Percentiles rank a stretch among this genome's conserved stretches.
Evolutionary conservation across 2,888 invertebrate species (phyloP).

Genomic region (Plagodis pulveraria): DNA sequence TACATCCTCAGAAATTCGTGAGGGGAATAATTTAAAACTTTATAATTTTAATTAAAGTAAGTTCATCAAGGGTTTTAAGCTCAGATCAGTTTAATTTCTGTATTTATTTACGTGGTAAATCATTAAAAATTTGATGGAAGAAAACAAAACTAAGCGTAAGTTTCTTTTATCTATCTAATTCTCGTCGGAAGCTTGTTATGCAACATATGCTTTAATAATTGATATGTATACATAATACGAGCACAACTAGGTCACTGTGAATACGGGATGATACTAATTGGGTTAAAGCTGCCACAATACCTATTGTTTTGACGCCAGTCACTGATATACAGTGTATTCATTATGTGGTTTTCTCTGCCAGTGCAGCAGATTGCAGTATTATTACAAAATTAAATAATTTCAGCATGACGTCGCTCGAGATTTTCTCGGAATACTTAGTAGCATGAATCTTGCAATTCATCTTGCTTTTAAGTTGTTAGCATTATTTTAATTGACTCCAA

Average conservation of each 20-base stretch:
- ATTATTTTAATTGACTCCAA: constrained; percentile 1
- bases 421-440: constrained; percentile 7
- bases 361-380: constrained; percentile 11
- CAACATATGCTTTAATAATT: constrained; percentile 3
- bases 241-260: constrained; percentile 21
- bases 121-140: too few species aligned
- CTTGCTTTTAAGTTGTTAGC: too few species aligned
- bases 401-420: constrained; percentile 15
- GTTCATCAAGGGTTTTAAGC: background rate
- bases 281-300: constrained; percentile 18
- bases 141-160: background rate
- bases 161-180: background rate
- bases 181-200: background rate
- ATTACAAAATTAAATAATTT: constrained; percentile 25
- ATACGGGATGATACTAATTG: constrained; percentile 27
- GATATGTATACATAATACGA: background rate
- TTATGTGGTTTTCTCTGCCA: constrained; percentile 25
- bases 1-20: constrained; percentile 16
- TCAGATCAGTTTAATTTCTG: too few species aligned
- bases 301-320: constrained; percentile 24
- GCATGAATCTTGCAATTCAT: background rate
- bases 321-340: constrained; percentile 22
- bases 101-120: too few species aligned
- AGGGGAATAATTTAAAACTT: constrained; percentile 17
- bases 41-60: constrained; percentile 17